Percentiles rank a stretch among this genome's conserved stretches.
Evolutionary conservation across 2,888 invertebrate species (phyloP).

Genomic region (Drosophila nr. perissopoda): DNA sequence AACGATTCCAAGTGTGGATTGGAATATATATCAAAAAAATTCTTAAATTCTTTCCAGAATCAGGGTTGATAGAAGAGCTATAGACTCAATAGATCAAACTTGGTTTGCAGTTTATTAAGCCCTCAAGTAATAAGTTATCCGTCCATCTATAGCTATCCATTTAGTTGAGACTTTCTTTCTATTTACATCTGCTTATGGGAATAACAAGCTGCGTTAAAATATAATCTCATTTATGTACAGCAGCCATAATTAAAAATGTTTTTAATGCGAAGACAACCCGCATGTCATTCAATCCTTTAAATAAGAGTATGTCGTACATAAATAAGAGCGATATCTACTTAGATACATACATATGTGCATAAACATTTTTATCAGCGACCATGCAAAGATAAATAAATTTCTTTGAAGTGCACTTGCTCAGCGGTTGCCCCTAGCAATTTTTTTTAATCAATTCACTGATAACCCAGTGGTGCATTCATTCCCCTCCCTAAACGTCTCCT

Average conservation of each 20-base stretch:
- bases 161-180: not conserved
- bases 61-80: not conserved
- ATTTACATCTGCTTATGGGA: not conserved
- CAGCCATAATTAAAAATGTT: not conserved
- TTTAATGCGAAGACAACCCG: slow-evolving; percentile 9
- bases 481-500: not conserved
- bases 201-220: not conserved
- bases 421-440: slow-evolving; percentile 37
- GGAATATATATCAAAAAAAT: not conserved
- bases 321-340: not conserved
- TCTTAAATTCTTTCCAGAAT: not conserved
- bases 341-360: not conserved
- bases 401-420: slow-evolving; percentile 41
- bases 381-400: slow-evolving; percentile 36
- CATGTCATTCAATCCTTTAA: slow-evolving; percentile 6
- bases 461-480: slow-evolving; percentile 17
- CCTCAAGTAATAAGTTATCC: not conserved
- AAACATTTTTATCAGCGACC: not conserved
- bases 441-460: slow-evolving; percentile 57
- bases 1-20: slow-evolving; percentile 12
- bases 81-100: not conserved
- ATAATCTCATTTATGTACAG: not conserved
- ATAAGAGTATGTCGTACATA: not conserved
- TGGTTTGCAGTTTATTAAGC: not conserved
- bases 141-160: not conserved